A percentile compares a stretch with the other conserved stretches of the same genome.
Conservation (phyloP, 2,888 invertebrate genomes). For the Hyalella azteca region DNA sequence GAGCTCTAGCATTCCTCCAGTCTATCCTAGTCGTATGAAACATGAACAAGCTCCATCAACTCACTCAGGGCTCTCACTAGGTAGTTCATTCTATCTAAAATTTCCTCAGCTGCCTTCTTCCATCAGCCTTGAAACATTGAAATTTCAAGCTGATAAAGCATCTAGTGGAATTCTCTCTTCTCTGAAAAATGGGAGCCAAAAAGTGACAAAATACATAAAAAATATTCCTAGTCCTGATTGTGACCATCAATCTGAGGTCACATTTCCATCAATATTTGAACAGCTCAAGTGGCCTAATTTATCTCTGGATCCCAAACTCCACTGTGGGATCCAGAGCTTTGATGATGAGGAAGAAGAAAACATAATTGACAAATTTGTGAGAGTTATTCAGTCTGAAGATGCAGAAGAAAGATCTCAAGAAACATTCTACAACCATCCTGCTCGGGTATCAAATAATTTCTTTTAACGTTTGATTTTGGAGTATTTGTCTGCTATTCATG, state of each 20-base stretch:
- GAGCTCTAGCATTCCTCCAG: slow-evolving; percentile 5
- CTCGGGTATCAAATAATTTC: slow-evolving; percentile 52
- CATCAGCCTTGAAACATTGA: slow-evolving; percentile 61
- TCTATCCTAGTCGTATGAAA: neutral
- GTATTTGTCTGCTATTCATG: no score
- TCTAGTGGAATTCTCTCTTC: slow-evolving; percentile 62
- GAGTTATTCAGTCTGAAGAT: slow-evolving; percentile 67
- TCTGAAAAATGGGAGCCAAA: slow-evolving; percentile 60
- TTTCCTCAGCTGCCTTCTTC: slow-evolving; percentile 18
- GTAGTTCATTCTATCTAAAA: neutral
- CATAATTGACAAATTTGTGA: slow-evolving; percentile 69
- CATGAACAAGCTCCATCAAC: neutral
- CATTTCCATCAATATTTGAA: slow-evolving; percentile 46
- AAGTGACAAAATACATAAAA: neutral
- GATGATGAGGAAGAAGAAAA: slow-evolving; percentile 63
- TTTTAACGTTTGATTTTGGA: no score
- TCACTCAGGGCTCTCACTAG: neutral
- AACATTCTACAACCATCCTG: slow-evolving; percentile 57
- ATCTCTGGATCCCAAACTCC: slow-evolving; percentile 6
- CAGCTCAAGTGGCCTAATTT: slow-evolving; percentile 52
- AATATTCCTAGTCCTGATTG: slow-evolving; percentile 15
- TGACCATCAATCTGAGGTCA: neutral
- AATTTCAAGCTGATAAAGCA: slow-evolving; percentile 65
- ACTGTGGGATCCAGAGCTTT: neutral
- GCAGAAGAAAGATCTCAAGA: slow-evolving; percentile 61